phyloP scores from a whole-genome alignment of 1,140 invertebrate species.

The Drosophila obscura region DNA sequence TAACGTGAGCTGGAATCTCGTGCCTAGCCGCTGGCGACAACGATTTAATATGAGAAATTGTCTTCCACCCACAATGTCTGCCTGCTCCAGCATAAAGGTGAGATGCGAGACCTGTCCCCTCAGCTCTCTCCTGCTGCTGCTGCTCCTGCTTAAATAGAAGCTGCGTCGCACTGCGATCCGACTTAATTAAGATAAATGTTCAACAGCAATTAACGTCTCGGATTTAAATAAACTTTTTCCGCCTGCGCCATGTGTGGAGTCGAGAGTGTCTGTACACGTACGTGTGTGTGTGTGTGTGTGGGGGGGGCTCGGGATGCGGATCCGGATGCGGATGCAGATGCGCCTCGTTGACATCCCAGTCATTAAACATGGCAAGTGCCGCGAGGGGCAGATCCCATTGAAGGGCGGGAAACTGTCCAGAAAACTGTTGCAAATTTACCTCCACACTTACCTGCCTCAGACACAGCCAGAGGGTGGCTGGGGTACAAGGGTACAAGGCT shows the following conservation, averaged over 20 bases:
- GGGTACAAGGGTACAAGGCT: too few species aligned
- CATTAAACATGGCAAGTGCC: slow-evolving; percentile 38
- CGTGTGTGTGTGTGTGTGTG: not conserved
- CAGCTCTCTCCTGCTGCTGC: not conserved
- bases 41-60: slow-evolving; percentile 45
- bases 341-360: slow-evolving; percentile 28
- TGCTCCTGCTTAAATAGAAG: slow-evolving; percentile 29
- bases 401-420: slow-evolving; percentile 4
- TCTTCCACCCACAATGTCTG: not conserved
- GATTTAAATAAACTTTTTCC: slow-evolving; percentile 36
- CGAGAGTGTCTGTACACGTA: not conserved
- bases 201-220: slow-evolving; percentile 51
- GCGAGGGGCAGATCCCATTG: not conserved
- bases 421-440: not conserved
- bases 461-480: not conserved
- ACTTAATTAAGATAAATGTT: slow-evolving; percentile 60
- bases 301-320: not conserved
- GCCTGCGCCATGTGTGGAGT: slow-evolving; percentile 14
- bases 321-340: slow-evolving; percentile 6
- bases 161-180: slow-evolving; percentile 2
- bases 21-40: slow-evolving; percentile 20
- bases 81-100: not conserved
- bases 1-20: slow-evolving; percentile 9
- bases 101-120: slow-evolving; percentile 1
- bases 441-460: slow-evolving; percentile 3